phyloP scores from a whole-genome alignment of 2,888 invertebrate genomes.

The Drosophila borealis region DNA sequence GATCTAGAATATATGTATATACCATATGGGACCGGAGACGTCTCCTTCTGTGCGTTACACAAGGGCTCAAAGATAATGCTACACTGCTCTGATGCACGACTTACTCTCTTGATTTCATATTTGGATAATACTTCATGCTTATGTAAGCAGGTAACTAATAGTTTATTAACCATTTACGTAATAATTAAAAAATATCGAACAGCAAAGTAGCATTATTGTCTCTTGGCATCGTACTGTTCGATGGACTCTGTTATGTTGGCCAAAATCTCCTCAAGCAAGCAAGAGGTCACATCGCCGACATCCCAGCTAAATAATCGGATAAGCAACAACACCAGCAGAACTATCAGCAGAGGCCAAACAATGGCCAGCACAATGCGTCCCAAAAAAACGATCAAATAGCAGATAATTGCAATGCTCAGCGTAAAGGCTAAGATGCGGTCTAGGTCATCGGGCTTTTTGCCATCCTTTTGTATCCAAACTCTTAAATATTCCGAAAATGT shows the following conservation, averaged over 20 bases:
- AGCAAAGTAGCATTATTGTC: neutral
- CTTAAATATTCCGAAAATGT: neutral
- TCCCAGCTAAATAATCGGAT: neutral
- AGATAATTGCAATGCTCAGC: slow-evolving; percentile 5
- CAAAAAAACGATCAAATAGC: slow-evolving; percentile 14
- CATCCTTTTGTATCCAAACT: neutral
- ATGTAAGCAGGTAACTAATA: no score
- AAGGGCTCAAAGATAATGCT: no score
- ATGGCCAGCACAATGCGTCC: slow-evolving; percentile 25
- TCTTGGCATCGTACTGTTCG: neutral
- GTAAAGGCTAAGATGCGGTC: slow-evolving; percentile 4
- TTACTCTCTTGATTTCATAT: no score
- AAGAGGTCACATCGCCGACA: no score
- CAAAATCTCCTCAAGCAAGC: neutral
- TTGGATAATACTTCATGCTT: no score
- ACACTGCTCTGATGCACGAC: no score
- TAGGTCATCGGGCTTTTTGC: neutral
- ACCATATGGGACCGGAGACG: no score
- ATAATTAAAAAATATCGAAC: no score
- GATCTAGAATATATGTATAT: no score
- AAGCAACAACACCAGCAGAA: neutral
- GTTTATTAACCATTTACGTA: no score
- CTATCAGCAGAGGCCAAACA: neutral
- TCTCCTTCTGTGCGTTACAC: no score
- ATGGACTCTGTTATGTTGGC: neutral